phyloP scores from a whole-genome alignment of 2,888 invertebrate genomes.

The Augochlorella aurata region DNA sequence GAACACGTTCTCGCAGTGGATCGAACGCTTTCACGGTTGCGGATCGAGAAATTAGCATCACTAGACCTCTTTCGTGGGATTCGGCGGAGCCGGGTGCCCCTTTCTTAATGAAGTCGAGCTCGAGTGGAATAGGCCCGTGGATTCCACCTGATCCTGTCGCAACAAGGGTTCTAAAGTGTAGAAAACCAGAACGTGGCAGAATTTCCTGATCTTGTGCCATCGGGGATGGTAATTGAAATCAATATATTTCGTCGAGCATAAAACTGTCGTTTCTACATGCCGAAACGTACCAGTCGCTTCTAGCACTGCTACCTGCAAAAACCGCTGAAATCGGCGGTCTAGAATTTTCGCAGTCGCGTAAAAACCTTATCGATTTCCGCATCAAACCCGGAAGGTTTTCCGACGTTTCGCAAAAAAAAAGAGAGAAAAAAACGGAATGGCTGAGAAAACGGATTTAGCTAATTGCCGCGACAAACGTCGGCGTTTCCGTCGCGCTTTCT shows the following conservation, averaged over 20 bases:
- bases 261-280: background rate
- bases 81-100: background rate
- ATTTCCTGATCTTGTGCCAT: background rate
- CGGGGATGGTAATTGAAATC: background rate
- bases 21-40: background rate
- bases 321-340: background rate
- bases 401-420: too few species aligned
- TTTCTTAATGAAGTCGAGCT: slow-evolving; percentile 12
- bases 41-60: background rate
- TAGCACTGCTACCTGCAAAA: background rate
- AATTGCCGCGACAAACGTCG: slow-evolving; percentile 11
- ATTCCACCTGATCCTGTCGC: background rate
- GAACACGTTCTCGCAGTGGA: too few species aligned
- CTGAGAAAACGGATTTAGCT: background rate
- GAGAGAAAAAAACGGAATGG: background rate
- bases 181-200: background rate
- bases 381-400: background rate
- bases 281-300: background rate
- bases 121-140: background rate
- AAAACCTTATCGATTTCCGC: background rate
- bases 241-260: too few species aligned
- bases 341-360: background rate
- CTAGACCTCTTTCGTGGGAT: background rate
- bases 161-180: background rate
- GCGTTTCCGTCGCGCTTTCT: background rate